phyloP scores from a whole-genome alignment of 1,140 invertebrate genomes.

The Trachymyrmex septentrionalis region DNA sequence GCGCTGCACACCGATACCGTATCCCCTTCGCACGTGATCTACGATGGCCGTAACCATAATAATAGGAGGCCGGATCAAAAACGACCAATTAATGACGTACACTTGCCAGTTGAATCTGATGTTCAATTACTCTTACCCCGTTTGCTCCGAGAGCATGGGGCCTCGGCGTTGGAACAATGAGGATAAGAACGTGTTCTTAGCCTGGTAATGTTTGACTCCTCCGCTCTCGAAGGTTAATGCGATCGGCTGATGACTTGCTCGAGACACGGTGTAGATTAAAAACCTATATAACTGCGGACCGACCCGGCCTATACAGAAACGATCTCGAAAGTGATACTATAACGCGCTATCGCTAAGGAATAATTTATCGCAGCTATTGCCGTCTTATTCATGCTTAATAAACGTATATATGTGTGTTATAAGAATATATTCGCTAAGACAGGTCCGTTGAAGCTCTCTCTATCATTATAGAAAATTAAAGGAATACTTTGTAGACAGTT shows the following conservation, averaged over 20 bases:
- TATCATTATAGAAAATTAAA: constrained; percentile 42
- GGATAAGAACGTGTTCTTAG: constrained; percentile 62
- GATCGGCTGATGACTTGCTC: constrained; percentile 63
- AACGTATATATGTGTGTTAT: neutral
- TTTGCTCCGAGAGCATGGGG: constrained; percentile 16
- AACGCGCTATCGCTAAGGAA: constrained; percentile 49
- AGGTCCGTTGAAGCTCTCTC: neutral
- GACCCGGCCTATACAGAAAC: constrained; percentile 45
- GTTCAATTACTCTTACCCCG: constrained; percentile 48
- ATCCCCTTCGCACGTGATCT: constrained; percentile 63
- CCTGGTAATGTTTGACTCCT: constrained; percentile 62
- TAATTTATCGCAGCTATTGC: constrained; percentile 46
- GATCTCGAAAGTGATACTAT: constrained; percentile 59
- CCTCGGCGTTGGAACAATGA: constrained; percentile 53
- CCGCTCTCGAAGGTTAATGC: constrained; percentile 62
- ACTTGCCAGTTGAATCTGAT: constrained; percentile 54
- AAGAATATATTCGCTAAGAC: constrained; percentile 21
- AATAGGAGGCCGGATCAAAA: constrained; percentile 43
- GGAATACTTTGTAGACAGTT: neutral
- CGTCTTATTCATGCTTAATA: constrained; percentile 32
- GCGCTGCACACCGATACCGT: constrained; percentile 45
- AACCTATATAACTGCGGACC: constrained; percentile 53
- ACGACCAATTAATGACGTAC: constrained; percentile 57
- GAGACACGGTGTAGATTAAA: constrained; percentile 61
- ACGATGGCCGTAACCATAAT: constrained; percentile 59